Evolutionary conservation across 2,113 vertebrate species (phyloP).

Genomic region (Carassius gibelio): DNA sequence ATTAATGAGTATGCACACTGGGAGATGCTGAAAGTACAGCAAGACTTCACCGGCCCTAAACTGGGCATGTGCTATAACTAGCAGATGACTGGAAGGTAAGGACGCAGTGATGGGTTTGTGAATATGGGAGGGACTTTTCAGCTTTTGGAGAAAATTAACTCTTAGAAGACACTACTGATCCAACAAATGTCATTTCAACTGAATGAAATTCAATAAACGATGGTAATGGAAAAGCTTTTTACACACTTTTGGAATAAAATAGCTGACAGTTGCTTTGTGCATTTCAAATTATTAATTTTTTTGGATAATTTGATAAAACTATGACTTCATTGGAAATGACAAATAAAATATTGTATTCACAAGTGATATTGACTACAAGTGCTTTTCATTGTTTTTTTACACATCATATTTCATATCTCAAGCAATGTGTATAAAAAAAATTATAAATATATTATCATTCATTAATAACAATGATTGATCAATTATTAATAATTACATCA

Average conservation of each 20-base stretch:
- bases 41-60: constrained; percentile 75
- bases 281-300: background rate
- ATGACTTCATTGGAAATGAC: background rate
- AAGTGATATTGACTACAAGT: background rate
- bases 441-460: background rate
- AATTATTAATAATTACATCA: no score
- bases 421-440: background rate
- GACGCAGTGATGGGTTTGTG: background rate
- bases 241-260: background rate
- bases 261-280: background rate
- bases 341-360: no score
- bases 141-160: no score
- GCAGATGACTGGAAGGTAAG: constrained; percentile 78
- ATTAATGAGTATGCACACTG: constrained; percentile 74
- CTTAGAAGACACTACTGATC: no score
- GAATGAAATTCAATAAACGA: background rate
- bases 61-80: constrained; percentile 79
- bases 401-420: background rate
- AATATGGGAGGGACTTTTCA: background rate
- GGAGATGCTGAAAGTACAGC: constrained; percentile 77
- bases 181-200: background rate
- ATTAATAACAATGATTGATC: no score
- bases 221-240: background rate
- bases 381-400: background rate
- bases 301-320: no score